Conservation (phyloP, 30 jellyfish, hydroid and myxozoan species). For the Aurelia sp. region DNA sequence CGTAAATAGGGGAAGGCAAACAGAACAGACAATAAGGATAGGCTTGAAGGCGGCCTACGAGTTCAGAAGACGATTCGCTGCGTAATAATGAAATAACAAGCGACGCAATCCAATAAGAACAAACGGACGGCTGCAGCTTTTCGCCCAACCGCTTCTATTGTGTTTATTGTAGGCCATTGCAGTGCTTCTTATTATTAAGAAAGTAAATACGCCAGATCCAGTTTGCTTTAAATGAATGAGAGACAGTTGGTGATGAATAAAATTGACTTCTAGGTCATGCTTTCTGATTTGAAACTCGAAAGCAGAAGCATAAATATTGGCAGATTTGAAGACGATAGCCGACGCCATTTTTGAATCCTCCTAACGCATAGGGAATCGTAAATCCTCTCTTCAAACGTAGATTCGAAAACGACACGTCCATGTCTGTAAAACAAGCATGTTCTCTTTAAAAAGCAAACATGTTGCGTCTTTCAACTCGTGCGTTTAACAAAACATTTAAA, state of each 20-base stretch:
- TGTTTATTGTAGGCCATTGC: slow-evolving; percentile 9
- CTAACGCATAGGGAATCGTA: no score
- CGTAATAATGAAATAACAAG: slow-evolving; percentile 34
- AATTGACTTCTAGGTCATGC: slow-evolving; percentile 29
- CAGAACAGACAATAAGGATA: slow-evolving; percentile 17
- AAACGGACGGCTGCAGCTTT: slow-evolving; percentile 44
- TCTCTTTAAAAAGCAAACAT: no score
- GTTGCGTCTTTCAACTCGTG: no score
- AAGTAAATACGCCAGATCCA: slow-evolving; percentile 50
- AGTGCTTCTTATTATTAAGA: slow-evolving; percentile 22
- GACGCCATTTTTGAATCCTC: no score
- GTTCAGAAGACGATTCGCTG: slow-evolving; percentile 24
- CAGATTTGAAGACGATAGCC: no score
- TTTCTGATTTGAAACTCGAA: background rate
- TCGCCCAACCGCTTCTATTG: slow-evolving; percentile 47
- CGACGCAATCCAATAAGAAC: slow-evolving; percentile 53
- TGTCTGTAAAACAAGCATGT: no score
- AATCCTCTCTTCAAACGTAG: no score
- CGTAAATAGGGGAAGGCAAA: slow-evolving; percentile 20
- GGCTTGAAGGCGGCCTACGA: slow-evolving; percentile 23
- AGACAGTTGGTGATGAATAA: slow-evolving; percentile 31
- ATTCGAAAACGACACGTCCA: no score
- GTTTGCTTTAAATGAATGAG: slow-evolving; percentile 45
- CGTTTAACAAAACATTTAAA: no score
- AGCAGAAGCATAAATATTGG: no score